These are phyloP conservation scores for Heterochromis multidens DNA, from an alignment of 2,113 vertebrate species.

Conservation along the genomic window DNA sequence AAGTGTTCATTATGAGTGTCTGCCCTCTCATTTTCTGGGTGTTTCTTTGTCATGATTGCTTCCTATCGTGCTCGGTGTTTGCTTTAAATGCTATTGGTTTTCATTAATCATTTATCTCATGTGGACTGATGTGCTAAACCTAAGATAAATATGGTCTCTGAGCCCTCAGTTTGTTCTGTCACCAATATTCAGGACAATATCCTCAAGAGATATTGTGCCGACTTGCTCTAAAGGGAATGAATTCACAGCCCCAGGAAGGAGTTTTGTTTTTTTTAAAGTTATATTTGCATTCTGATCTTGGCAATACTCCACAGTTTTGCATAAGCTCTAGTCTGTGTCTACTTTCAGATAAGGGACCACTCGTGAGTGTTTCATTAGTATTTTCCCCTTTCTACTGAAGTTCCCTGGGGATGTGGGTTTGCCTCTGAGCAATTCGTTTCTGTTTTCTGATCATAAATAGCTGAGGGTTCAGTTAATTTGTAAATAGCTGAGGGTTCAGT, in stretches of 20 bases:
- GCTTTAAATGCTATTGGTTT: not conserved
- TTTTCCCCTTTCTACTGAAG: not conserved
- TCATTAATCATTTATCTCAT: constrained; percentile 50
- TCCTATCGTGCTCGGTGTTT: not conserved
- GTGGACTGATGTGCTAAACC: constrained; percentile 28
- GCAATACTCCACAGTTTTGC: constrained; percentile 11
- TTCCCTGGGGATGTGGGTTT: not conserved
- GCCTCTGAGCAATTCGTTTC: not conserved
- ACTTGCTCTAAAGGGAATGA: not conserved
- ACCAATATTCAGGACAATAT: constrained; percentile 1
- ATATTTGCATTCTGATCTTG: constrained; percentile 53
- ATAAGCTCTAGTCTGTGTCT: not conserved
- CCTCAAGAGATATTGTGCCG: not conserved
- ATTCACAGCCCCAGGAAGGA: constrained; percentile 20
- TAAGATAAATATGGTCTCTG: constrained; percentile 41
- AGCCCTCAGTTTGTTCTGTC: constrained; percentile 4
- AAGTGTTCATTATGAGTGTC: constrained; percentile 13
- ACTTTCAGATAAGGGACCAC: constrained; percentile 21
- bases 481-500: not conserved
- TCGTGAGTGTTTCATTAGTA: not conserved
- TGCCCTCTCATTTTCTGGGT: constrained; percentile 17
- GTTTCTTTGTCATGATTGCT: constrained; percentile 19
- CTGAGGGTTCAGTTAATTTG: not conserved
- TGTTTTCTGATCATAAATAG: not conserved
- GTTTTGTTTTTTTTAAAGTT: rapidly evolving